A percentile compares a stretch with the other conserved stretches of the same genome.
These are phyloP conservation scores for Papilio dardanus DNA, from an alignment of 1,140 invertebrate species.

Conservation along the genomic window DNA sequence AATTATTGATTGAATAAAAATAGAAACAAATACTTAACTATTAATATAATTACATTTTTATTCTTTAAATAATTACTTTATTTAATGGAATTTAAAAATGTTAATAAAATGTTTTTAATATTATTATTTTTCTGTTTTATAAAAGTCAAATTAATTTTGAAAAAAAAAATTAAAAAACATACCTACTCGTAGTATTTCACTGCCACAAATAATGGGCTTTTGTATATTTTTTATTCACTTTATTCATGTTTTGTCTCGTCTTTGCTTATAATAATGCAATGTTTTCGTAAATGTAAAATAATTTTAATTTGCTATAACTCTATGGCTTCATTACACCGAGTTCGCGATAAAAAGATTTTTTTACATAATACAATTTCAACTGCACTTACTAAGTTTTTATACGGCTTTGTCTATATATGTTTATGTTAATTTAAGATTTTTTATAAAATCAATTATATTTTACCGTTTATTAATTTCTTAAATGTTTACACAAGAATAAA, in stretches of 20 bases:
- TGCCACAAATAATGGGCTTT: conserved; percentile 10
- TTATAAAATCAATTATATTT: background rate
- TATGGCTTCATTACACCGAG: too few relatives aligned
- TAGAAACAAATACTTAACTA: too few relatives aligned
- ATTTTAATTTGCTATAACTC: too few relatives aligned
- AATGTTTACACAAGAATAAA: background rate
- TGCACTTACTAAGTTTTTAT: too few relatives aligned
- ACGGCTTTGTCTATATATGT: background rate
- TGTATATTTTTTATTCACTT: background rate
- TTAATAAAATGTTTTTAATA: too few relatives aligned
- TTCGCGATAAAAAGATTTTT: too few relatives aligned
- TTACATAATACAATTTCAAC: too few relatives aligned
- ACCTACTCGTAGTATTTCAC: background rate
- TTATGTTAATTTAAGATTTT: background rate
- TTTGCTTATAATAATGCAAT: background rate
- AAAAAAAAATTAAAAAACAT: background rate
- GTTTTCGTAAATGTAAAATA: too few relatives aligned
- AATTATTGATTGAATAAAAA: background rate
- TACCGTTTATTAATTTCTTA: background rate
- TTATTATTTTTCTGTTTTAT: background rate
- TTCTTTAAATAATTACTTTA: too few relatives aligned
- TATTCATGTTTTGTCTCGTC: background rate
- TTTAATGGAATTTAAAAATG: too few relatives aligned
- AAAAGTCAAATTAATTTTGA: background rate
- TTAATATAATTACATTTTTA: background rate